Conservation (phyloP, 2,888 invertebrate genomes). For the Eupithecia dodoneata region DNA sequence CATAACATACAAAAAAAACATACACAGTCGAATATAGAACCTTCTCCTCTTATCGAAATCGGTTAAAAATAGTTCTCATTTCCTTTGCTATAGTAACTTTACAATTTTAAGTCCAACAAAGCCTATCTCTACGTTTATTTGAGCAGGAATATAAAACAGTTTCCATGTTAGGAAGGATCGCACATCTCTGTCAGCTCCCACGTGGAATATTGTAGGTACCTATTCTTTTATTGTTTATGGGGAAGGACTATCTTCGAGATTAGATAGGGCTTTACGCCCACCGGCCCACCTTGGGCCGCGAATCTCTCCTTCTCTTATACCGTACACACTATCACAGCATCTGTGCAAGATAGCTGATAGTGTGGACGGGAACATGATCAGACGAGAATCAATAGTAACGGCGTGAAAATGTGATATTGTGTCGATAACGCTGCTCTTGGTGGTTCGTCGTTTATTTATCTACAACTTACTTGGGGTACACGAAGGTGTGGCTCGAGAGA, state of each 20-base stretch:
- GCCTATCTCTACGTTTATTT: slow-evolving; percentile 8
- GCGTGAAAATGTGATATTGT: slow-evolving; percentile 35
- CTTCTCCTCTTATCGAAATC: too few species aligned
- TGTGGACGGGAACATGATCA: slow-evolving; percentile 43
- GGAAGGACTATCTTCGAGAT: slow-evolving; percentile 61
- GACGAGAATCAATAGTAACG: slow-evolving; percentile 41
- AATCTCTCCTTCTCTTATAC: slow-evolving; percentile 28
- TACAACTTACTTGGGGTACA: slow-evolving; percentile 25
- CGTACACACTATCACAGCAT: slow-evolving; percentile 18
- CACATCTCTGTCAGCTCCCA: slow-evolving; percentile 45
- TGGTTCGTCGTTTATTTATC: slow-evolving; percentile 30
- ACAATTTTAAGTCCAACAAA: background rate
- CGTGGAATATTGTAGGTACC: slow-evolving; percentile 40
- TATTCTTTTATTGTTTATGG: slow-evolving; percentile 64
- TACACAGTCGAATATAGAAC: too few species aligned
- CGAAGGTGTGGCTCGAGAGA: slow-evolving; percentile 75
- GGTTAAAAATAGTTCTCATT: background rate
- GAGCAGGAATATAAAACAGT: slow-evolving; percentile 26
- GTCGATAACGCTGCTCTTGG: slow-evolving; percentile 32
- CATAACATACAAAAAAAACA: too few species aligned
- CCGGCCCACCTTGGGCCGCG: slow-evolving; percentile 55
- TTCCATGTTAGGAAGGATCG: slow-evolving; percentile 38
- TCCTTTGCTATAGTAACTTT: background rate
- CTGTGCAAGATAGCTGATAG: slow-evolving; percentile 41
- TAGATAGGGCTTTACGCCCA: slow-evolving; percentile 66